Base-by-base conservation (phyloP, 1,140 invertebrate species). In the Neodiprion pinetum region DNA sequence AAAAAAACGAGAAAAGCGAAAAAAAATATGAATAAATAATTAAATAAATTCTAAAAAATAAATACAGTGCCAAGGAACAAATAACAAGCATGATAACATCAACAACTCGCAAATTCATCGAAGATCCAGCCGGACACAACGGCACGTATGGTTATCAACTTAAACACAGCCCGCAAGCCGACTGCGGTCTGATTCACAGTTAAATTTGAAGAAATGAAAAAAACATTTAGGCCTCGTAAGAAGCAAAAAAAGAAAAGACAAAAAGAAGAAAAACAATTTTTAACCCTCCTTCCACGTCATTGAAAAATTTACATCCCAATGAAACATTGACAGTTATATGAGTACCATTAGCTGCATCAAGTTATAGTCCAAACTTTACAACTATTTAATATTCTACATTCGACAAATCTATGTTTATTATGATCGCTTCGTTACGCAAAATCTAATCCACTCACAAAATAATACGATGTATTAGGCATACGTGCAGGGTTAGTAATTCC, bases 11-110 rank as follows among this genome's bases (percentile, higher is more conserved):
- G 48, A 12, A 73, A 71, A 49, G 67, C 10, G 23, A 14, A 12
- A 69, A 47, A 69, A 47, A 69, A 47, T 69, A 21, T 17, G 70
- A 70, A 28, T 53, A 75, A 61, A 73, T 72, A 75, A 66, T 61
- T 67, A 74, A 72, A 50, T 71, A 50, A 76, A 48, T 71, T 48
- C 17, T 71, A 78, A 75, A 75, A 71, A 70, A 50, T 71, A 72
- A 48, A 74, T 50, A 79, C 84, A 83, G 82, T 84, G 83, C 83
- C 83, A 85, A 86, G 80, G 77, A 75, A 78, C 75, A 75, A 67
- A 66, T 14, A 17, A 61, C 5, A 40, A 40, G 28, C 28, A 5
- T 40, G 28, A 40, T 40, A 40, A 40, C 28, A 61, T 8, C 61
- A 40, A 50, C 72, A 69, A 21, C 67, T 69, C 67, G 67, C 23